Evolutionary conservation across 2,113 vertebrate species (phyloP).

Genomic region (Aegotheles bennettii): DNA sequence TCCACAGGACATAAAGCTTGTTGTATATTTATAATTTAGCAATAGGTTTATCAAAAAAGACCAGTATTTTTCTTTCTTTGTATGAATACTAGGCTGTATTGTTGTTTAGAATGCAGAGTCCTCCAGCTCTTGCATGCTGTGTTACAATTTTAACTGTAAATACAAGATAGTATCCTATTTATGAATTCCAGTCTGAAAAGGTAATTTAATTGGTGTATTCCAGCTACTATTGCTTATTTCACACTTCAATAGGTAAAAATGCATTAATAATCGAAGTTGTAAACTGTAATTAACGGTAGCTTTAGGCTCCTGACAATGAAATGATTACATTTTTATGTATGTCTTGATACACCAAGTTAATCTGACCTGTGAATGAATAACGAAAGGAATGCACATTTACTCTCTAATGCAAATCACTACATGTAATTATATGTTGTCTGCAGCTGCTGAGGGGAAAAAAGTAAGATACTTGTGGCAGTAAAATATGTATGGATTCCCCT

Average conservation of each 20-base stretch:
- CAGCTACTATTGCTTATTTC: constrained; percentile 83
- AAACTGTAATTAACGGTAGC: constrained; percentile 78
- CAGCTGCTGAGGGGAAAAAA: not conserved
- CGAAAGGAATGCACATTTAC: constrained; percentile 21
- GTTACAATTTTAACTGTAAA: constrained; percentile 38
- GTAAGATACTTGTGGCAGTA: not conserved
- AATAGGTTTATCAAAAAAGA: not conserved
- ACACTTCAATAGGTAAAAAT: constrained; percentile 77
- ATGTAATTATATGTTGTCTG: constrained; percentile 49
- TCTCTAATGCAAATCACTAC: constrained; percentile 52
- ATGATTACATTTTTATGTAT: constrained; percentile 77
- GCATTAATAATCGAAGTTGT: constrained; percentile 79
- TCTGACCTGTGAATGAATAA: constrained; percentile 62
- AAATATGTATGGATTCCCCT: not conserved
- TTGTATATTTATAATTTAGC: not conserved
- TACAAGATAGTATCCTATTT: constrained; percentile 48
- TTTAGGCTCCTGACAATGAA: constrained; percentile 75
- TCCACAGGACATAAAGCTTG: not conserved
- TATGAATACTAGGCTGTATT: not conserved
- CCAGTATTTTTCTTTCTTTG: not conserved
- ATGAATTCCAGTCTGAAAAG: constrained; percentile 71
- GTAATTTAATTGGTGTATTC: constrained; percentile 78
- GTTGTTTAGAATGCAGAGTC: not conserved
- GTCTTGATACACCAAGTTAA: constrained; percentile 72
- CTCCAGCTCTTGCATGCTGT: not conserved